A percentile compares a stretch with the other conserved stretches of the same genome.
Conservation (phyloP, 2,797 vertebrate genomes). For the Halcyon leucocephala region DNA sequence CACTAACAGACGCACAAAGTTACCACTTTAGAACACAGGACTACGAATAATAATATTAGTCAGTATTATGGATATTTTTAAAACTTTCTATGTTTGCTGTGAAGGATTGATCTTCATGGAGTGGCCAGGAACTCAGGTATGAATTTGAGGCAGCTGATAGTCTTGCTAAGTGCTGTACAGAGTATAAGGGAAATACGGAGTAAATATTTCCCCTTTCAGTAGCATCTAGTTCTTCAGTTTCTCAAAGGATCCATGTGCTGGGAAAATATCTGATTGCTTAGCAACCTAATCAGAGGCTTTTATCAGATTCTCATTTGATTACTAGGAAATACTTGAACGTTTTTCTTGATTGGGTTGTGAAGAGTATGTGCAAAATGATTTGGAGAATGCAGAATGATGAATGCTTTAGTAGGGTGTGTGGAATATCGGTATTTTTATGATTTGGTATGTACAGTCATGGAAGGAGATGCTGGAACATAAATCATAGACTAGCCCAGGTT, state of each 20-base stretch:
- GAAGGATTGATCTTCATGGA: background rate
- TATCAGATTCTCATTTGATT: slow-evolving; percentile 10
- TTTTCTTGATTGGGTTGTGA: background rate
- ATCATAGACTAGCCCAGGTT: background rate
- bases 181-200: background rate
- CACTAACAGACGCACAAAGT: background rate
- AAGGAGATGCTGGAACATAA: background rate
- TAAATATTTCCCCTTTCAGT: background rate
- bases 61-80: background rate
- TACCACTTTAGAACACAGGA: background rate
- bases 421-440: background rate
- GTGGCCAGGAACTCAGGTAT: background rate
- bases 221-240: background rate
- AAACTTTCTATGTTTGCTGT: background rate
- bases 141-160: background rate
- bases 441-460: background rate
- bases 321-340: background rate
- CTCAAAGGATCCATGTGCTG: background rate
- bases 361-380: background rate
- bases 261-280: slow-evolving; percentile 1
- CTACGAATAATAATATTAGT: background rate
- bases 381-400: background rate
- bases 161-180: background rate
- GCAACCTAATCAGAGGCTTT: background rate
- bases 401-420: background rate